Evolutionary conservation across 2,888 invertebrate species (phyloP).

Genomic region (Cheilosia vernalis): DNA sequence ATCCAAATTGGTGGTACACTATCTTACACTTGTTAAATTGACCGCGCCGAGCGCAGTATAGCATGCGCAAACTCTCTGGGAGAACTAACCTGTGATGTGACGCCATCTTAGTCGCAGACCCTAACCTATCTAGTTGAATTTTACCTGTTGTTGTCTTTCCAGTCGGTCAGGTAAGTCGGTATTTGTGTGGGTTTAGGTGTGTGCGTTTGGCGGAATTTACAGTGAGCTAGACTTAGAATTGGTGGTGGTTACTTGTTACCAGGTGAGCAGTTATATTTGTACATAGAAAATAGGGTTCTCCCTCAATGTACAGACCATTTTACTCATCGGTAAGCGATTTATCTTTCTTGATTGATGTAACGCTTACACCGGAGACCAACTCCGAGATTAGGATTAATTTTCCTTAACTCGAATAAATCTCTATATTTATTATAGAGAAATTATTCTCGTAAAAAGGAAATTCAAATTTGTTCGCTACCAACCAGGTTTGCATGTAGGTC

Average conservation of each 20-base stretch:
- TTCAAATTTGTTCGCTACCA: no score
- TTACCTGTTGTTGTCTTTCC: constrained; percentile 69
- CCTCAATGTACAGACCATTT: no score
- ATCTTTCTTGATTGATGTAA: no score
- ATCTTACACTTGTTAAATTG: constrained; percentile 57
- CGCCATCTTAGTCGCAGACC: constrained; percentile 82
- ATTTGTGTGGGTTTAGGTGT: constrained; percentile 16
- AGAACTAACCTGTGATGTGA: constrained; percentile 81
- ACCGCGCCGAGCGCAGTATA: constrained; percentile 80
- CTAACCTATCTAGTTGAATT: constrained; percentile 52
- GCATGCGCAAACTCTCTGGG: constrained; percentile 81
- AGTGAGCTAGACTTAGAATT: constrained; percentile 6
- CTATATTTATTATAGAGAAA: no score
- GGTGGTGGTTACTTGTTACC: constrained; percentile 27
- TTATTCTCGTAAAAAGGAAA: no score
- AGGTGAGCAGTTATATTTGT: neutral
- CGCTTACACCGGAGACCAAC: no score
- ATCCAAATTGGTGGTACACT: constrained; percentile 34
- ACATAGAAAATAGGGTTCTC: no score
- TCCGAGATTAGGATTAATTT: no score
- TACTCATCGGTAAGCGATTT: no score
- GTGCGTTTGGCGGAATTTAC: constrained; percentile 6
- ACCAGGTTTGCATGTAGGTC: no score
- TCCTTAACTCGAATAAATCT: no score
- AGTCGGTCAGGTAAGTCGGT: constrained; percentile 36